Evolutionary conservation across 2,888 invertebrate species (phyloP), one percentile per base, ranked within the genome.

Genomic region (Pardosa pseudoannulata): DNA sequence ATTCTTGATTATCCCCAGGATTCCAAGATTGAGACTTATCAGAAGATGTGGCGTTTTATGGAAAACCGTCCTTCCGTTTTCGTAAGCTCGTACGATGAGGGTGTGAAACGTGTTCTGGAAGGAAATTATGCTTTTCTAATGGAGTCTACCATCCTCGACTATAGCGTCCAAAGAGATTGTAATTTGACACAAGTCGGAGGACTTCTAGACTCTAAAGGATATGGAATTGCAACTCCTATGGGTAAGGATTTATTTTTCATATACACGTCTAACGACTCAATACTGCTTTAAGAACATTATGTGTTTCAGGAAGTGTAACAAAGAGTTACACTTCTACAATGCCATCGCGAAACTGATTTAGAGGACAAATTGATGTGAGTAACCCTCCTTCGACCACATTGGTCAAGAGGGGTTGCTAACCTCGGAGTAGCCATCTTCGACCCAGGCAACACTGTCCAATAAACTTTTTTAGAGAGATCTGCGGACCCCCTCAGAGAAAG

Each of bases 141-240:
- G 96, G 99, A 99, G 93, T 98, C 98, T 0, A 97, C 98, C 0
- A 98, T 98, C 95, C 93, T 99, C 88, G 99, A 99, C 92, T 99
- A 98, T 91, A 94, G 95, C 5, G 96, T 97, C 11, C 96, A 97
- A 92, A 93, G 98, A 71, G 96, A 98, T 91, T 99, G 98, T 91
- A 98, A 98, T 91, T 93, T 99, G 73, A 98, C 98, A n/a, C 98
- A 98, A 93, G 96, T 99, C 78, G 98, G 98, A 0, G 98, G 98
- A 0, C 93, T 96, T 5, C 92, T 96, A 0, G 96, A 96, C 91
- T 95, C 95, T 32, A 96, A 96, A 91, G 97, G 98, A 36, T 99
- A 99, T 92, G 99, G 99, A 29, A 98, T 99, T 89, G 99, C 98
- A 0, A 97, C 98, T 0, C 97, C 97, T 88, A 98, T 96, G 92